Conservation (phyloP, 2,797 vertebrate genomes). For the Acanthurus lineatus region DNA sequence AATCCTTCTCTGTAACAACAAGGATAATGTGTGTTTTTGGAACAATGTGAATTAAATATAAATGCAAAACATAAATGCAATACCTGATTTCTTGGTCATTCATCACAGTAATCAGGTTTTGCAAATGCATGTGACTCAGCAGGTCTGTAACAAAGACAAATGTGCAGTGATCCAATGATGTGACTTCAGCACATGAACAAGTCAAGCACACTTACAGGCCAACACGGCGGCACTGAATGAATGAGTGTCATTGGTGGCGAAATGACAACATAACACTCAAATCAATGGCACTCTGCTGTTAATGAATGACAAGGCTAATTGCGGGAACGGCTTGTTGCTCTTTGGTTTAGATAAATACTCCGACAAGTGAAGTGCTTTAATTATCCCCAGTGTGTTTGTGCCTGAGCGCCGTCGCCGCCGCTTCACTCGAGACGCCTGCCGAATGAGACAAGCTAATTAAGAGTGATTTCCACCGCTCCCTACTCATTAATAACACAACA, state of each 20-base stretch:
- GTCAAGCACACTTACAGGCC: constrained; percentile 44
- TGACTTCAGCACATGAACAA: constrained; percentile 23
- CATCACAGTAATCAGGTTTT: neutral
- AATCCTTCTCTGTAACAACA: neutral
- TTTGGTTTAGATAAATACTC: constrained; percentile 97
- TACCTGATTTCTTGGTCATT: constrained; percentile 20
- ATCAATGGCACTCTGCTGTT: constrained; percentile 88
- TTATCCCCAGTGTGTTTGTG: constrained; percentile 89
- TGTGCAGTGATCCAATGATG: constrained; percentile 17
- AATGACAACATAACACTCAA: constrained; percentile 91
- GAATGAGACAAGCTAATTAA: constrained; percentile 98
- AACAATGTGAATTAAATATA: neutral
- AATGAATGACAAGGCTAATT: constrained; percentile 88
- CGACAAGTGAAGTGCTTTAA: constrained; percentile 95
- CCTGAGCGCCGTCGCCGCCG: constrained; percentile 77
- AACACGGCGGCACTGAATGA: constrained; percentile 37
- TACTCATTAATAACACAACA: constrained; percentile 99
- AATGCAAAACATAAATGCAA: neutral
- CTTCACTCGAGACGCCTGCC: constrained; percentile 90
- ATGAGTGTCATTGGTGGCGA: constrained; percentile 83
- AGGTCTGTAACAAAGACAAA: constrained; percentile 6
- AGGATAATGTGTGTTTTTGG: neutral
- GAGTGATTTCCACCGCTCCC: constrained; percentile 93
- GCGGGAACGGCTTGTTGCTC: constrained; percentile 91
- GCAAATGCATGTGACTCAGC: constrained; percentile 22